phyloP scores from a whole-genome alignment of 1,140 invertebrate genomes.

The Pteromalus puparum region DNA sequence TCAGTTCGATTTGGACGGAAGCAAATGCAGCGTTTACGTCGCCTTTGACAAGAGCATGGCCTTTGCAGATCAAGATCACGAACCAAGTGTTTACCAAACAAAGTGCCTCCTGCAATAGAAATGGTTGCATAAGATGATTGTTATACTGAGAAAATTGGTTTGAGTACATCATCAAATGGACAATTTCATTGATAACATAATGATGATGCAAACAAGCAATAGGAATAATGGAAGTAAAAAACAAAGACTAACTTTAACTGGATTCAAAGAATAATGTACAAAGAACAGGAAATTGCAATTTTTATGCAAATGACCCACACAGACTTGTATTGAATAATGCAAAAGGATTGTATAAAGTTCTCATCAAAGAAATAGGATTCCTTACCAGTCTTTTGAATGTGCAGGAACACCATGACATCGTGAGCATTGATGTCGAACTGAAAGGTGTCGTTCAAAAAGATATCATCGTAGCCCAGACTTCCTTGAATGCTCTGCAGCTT shows the following conservation, averaged over 20 bases:
- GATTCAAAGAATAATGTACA: not conserved
- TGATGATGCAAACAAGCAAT: not conserved
- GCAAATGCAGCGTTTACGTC: slow-evolving; percentile 93
- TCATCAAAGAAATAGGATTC: slow-evolving; percentile 11
- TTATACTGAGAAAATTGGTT: not conserved
- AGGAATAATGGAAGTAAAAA: not conserved
- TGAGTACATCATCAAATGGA: not conserved
- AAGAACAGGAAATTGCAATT: not conserved
- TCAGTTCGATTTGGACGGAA: slow-evolving; percentile 92
- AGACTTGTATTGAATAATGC: not conserved
- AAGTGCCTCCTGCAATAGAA: slow-evolving; percentile 83
- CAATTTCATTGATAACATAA: not conserved
- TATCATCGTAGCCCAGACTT: slow-evolving; percentile 83
- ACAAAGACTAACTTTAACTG: not conserved
- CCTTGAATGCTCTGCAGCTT: slow-evolving; percentile 72
- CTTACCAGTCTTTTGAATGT: slow-evolving; percentile 96
- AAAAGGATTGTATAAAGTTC: not conserved
- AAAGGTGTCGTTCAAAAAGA: slow-evolving; percentile 87
- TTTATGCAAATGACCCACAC: not conserved
- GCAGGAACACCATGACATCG: slow-evolving; percentile 98
- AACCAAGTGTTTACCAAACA: slow-evolving; percentile 95
- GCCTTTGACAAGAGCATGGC: slow-evolving; percentile 90
- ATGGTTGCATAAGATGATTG: not conserved
- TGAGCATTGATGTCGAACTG: slow-evolving; percentile 91
- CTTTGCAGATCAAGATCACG: slow-evolving; percentile 93